Conservation (phyloP, 2,888 invertebrate species). For the Cephus pulcher region DNA sequence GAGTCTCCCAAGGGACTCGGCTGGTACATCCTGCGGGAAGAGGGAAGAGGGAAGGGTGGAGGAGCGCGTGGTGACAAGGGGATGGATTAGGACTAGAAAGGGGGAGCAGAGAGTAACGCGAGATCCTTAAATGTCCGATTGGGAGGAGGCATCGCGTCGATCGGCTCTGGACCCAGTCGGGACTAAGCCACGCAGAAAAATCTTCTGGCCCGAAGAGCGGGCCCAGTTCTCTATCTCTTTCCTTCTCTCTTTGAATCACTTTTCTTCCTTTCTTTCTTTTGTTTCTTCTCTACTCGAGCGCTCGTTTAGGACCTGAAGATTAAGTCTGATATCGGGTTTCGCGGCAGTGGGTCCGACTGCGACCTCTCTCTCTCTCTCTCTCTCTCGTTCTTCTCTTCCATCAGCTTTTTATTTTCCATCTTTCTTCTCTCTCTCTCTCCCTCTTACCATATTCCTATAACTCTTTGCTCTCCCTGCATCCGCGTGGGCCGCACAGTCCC, state of each 20-base stretch:
- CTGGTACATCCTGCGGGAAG: no score
- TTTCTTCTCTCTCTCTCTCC: not conserved
- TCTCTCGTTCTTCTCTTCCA: constrained; percentile 31
- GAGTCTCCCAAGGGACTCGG: no score
- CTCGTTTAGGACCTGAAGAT: constrained; percentile 36
- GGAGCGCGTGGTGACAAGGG: no score
- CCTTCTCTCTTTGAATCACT: constrained; percentile 27
- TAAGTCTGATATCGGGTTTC: constrained; percentile 61
- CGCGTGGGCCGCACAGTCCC: no score
- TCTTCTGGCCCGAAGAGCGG: constrained; percentile 30
- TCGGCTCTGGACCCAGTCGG: constrained; percentile 39
- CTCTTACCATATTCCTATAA: no score
- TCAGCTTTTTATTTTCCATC: not conserved
- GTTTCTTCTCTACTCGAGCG: constrained; percentile 22
- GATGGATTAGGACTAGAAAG: constrained; percentile 11
- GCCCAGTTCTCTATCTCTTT: constrained; percentile 21
- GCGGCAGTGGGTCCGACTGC: constrained; percentile 30
- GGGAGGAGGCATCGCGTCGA: constrained; percentile 27
- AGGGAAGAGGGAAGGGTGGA: no score
- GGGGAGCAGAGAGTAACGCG: constrained; percentile 30
- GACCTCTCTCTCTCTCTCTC: constrained; percentile 36
- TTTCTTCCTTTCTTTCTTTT: constrained; percentile 38
- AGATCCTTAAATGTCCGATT: constrained; percentile 40
- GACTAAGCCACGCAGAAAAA: constrained; percentile 52
- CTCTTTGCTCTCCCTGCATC: no score